Evolutionary conservation across 2,888 invertebrate genomes (phyloP).

Genomic region (Callimorpha dominula): DNA sequence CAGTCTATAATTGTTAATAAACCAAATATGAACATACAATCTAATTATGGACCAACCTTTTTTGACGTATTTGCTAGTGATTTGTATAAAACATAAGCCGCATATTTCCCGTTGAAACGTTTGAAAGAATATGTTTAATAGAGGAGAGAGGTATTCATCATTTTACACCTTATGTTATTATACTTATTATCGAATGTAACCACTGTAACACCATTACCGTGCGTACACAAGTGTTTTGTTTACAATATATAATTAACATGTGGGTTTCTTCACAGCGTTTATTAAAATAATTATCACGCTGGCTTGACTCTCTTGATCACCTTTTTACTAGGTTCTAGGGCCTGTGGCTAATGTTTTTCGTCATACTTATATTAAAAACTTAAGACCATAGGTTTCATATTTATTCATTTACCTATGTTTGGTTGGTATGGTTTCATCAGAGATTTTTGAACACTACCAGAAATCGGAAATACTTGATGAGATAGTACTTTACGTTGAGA

Average conservation of each 20-base stretch:
- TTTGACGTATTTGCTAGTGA: background rate
- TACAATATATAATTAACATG: background rate
- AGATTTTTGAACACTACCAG: too few relatives aligned
- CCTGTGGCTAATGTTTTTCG: background rate
- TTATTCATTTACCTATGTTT: background rate
- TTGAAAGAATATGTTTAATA: background rate
- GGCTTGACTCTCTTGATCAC: background rate
- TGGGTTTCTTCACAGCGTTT: conserved; percentile 21
- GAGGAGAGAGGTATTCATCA: background rate
- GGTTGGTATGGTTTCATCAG: too few relatives aligned
- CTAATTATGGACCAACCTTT: background rate
- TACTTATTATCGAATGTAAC: background rate
- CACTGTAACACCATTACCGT: background rate
- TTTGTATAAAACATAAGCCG: background rate
- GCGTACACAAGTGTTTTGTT: background rate
- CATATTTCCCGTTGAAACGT: background rate
- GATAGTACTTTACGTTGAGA: too few relatives aligned
- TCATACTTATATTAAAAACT: background rate
- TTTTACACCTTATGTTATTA: background rate
- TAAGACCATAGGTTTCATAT: background rate
- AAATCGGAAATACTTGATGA: too few relatives aligned
- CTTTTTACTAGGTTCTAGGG: background rate
- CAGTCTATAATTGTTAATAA: conserved; percentile 9
- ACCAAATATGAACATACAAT: background rate
- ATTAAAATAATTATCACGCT: conserved; percentile 9